Base-by-base conservation (phyloP, 1,140 invertebrate genomes). In the Brachionus rotundiformis region DNA sequence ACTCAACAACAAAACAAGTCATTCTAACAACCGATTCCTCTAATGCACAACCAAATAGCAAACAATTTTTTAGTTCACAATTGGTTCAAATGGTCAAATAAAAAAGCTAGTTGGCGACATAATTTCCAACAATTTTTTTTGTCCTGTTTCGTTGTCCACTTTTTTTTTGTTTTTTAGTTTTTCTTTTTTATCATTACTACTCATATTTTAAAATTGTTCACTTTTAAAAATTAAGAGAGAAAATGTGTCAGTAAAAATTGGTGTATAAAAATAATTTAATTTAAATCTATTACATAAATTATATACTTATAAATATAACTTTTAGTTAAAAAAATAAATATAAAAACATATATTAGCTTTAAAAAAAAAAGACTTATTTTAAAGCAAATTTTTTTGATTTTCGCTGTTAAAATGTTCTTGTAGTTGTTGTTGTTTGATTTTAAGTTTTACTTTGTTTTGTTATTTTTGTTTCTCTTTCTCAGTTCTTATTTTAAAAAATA, bases 321-420 rank as follows among this genome's bases (percentile, higher is more conserved):
- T 25, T 63, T 63, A 6, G 1, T 31, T 63, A n/a, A n/a, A n/a
- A n/a, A n/a, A n/a, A n/a, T n/a, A n/a, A n/a, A n/a, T n/a, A n/a
- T 25, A 13, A 31, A 7, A 49, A 49, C 25, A 25, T 8, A 27
- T 5, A 49, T 0, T 29, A 33, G 31, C 63, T 68, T 68, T 68
- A 61, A 68, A 68, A 68, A 31, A 3, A n/a, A n/a, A n/a, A n/a
- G n/a, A n/a, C n/a, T n/a, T 68, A 13, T 5, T 68, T 68, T 33
- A 68, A 68, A 33, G 27, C 27, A 23, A 49, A 13, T 49, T 61
- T 16, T 23, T 8, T n/a, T n/a, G n/a, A n/a, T 23, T 23, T 23
- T 61, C 25, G 19, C 25, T 61, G 19, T 25, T 7, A 61, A 19
- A 49, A 49, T n/a, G n/a, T 49, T 49, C n/a, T 49, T 49, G 11